These are phyloP conservation scores for Eucera pruinosa DNA, from an alignment of 2,888 invertebrate species.

Conservation along the genomic window DNA sequence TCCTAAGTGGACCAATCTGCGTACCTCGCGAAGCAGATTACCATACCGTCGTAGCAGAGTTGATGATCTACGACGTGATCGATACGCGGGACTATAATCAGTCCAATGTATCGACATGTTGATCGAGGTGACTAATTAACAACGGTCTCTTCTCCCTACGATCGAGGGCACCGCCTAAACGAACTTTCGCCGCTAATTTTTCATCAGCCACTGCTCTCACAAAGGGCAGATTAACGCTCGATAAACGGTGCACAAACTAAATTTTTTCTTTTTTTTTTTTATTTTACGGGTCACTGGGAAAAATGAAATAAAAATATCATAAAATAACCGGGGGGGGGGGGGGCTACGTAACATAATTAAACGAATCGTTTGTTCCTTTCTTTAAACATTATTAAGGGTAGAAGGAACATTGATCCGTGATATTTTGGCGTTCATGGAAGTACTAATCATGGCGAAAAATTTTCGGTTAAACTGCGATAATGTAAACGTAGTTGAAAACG, in stretches of 20 bases:
- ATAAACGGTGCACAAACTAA: not conserved
- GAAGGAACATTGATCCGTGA: no score
- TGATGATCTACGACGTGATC: slow-evolving; percentile 43
- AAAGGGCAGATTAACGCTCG: not conserved
- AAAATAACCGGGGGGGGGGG: no score
- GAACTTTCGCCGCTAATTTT: slow-evolving; percentile 17
- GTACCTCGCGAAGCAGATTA: slow-evolving; percentile 40
- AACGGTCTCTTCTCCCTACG: slow-evolving; percentile 1
- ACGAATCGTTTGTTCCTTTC: no score
- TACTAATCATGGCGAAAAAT: no score
- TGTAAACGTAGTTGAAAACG: no score
- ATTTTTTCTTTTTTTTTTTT: not conserved
- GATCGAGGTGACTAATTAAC: slow-evolving; percentile 44
- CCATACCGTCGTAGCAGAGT: slow-evolving; percentile 26
- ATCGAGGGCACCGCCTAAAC: not conserved
- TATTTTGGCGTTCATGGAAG: no score
- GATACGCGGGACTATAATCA: slow-evolving; percentile 27
- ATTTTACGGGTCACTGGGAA: not conserved
- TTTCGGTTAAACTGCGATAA: no score
- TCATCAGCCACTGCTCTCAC: not conserved
- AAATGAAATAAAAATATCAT: slow-evolving; percentile 6
- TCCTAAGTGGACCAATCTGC: slow-evolving; percentile 36
- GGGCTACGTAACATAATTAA: no score
- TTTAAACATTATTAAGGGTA: no score
- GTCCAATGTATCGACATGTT: slow-evolving; percentile 27